These are phyloP conservation scores for Alcedo quadribrachys DNA, from an alignment of 2,797 vertebrate genomes.

Conservation along the genomic window DNA sequence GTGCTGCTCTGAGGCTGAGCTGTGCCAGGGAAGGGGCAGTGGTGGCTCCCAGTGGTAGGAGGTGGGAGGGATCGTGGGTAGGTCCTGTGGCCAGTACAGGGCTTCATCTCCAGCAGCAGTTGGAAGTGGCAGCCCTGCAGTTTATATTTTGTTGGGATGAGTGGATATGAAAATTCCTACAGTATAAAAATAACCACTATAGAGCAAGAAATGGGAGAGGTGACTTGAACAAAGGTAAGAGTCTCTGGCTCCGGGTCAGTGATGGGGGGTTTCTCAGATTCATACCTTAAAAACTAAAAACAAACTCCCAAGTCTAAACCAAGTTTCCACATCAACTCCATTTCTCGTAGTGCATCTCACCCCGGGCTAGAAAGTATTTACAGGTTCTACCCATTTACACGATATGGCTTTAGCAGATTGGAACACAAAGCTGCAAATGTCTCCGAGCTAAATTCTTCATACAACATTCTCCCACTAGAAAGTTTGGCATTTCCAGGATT, in stretches of 20 bases:
- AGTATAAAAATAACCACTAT: constrained; percentile 39
- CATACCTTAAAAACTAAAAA: constrained; percentile 31
- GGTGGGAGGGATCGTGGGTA: not conserved
- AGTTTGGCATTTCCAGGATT: constrained; percentile 63
- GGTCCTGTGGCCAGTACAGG: not conserved
- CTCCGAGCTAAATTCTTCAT: constrained; percentile 69
- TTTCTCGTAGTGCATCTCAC: constrained; percentile 50
- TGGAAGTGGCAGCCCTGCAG: not conserved
- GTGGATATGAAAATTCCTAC: not conserved
- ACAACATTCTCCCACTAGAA: constrained; percentile 62
- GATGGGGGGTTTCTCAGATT: not conserved
- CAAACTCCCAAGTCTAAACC: not conserved
- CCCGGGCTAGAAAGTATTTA: constrained; percentile 52
- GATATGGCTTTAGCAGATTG: constrained; percentile 72
- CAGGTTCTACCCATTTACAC: constrained; percentile 62
- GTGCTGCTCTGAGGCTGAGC: constrained; percentile 4
- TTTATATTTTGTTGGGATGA: not conserved
- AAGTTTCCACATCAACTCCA: constrained; percentile 7
- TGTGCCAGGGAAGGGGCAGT: not conserved
- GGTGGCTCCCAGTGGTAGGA: not conserved
- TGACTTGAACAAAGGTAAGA: not conserved
- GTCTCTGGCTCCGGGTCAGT: not conserved
- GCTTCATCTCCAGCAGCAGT: not conserved
- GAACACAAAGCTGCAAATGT: constrained; percentile 73
- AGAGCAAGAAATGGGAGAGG: constrained; percentile 20